These are phyloP conservation scores for Linyphia triangularis DNA, from an alignment of 2,888 invertebrate species.

Conservation along the genomic window DNA sequence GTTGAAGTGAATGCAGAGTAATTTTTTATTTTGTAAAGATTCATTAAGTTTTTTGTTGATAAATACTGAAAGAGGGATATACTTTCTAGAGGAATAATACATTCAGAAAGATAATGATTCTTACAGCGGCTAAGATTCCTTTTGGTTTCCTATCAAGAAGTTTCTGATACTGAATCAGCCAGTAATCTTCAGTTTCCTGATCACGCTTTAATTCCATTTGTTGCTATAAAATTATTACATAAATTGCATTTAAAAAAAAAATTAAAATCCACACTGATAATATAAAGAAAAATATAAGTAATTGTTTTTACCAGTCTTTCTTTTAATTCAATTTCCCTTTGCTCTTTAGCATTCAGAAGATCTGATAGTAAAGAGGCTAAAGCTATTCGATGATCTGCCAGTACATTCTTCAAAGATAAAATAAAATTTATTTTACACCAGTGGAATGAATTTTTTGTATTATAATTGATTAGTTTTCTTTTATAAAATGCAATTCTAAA, in stretches of 20 bases:
- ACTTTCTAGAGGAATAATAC: too few species aligned
- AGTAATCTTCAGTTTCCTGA: constrained; percentile 80
- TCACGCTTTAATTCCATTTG: constrained; percentile 84
- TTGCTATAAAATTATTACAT: constrained; percentile 83
- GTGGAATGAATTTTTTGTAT: neutral
- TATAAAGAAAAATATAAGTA: neutral
- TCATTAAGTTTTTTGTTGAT: too few species aligned
- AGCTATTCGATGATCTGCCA: constrained; percentile 70
- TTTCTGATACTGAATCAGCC: constrained; percentile 87
- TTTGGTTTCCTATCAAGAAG: constrained; percentile 88
- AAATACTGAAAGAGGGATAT: too few species aligned
- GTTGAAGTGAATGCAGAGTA: too few species aligned
- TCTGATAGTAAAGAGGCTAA: constrained; percentile 72
- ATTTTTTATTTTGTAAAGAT: too few species aligned
- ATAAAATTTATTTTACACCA: too few species aligned
- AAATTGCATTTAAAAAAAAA: too few species aligned
- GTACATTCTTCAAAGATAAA: constrained; percentile 56
- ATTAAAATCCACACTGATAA: neutral
- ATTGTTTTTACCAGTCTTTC: constrained; percentile 72
- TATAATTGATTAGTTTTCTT: neutral
- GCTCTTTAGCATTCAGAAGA: constrained; percentile 67
- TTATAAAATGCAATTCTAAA: neutral
- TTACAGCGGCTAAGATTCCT: constrained; percentile 58
- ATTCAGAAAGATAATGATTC: constrained; percentile 28
- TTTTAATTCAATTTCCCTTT: constrained; percentile 72